A percentile compares a stretch with the other conserved stretches of the same genome.
These are phyloP conservation scores for Dromius quadrimaculatus DNA, from an alignment of 2,888 invertebrate species.

Conservation along the genomic window DNA sequence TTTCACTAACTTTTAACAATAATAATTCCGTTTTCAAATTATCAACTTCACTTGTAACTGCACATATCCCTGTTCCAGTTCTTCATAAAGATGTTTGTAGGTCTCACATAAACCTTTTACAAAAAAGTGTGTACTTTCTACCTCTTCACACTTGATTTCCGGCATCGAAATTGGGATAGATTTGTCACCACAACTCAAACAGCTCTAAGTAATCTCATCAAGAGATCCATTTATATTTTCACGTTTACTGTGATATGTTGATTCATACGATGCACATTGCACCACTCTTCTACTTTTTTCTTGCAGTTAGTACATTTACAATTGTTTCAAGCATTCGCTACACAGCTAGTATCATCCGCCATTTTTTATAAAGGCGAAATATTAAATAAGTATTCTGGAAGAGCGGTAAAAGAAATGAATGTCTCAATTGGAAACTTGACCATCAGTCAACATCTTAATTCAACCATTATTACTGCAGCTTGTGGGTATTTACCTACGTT, in stretches of 20 bases:
- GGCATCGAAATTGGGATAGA: background rate
- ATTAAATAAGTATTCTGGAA: no score
- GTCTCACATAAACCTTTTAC: background rate
- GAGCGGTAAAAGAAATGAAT: no score
- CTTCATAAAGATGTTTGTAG: background rate
- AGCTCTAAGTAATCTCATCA: conserved; percentile 1
- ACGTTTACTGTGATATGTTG: background rate
- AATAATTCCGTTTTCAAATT: background rate
- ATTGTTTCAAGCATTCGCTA: background rate
- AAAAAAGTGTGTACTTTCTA: background rate
- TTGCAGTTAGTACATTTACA: conserved; percentile 20
- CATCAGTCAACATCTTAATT: no score
- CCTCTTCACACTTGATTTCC: background rate
- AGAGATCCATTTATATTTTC: background rate
- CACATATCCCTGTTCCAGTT: background rate
- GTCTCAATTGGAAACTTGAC: no score
- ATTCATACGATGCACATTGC: conserved; percentile 2
- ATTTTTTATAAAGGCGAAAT: no score
- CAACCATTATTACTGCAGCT: no score
- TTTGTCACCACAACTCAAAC: conserved; percentile 9
- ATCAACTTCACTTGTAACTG: background rate
- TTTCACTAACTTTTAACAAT: background rate
- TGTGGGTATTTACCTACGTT: no score
- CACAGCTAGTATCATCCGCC: background rate
- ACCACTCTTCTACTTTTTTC: conserved; percentile 20